Evolutionary conservation across 2,113 vertebrate genomes (phyloP).

Genomic region (Microcebus jonahi): DNA sequence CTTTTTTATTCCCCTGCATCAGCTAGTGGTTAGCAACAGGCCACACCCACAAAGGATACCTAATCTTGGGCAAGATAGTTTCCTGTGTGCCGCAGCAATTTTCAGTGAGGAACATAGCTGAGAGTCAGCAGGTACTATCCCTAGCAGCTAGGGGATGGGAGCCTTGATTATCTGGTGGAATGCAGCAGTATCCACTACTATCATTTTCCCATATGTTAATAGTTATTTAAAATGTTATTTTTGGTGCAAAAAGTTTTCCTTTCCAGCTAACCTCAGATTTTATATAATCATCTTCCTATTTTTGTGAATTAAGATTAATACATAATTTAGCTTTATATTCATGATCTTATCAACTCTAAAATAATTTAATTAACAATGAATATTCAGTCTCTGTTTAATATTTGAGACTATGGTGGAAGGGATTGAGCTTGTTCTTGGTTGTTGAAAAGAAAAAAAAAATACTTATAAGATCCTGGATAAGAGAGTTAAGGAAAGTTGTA

Average conservation of each 20-base stretch:
- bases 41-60: too few species aligned
- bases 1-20: background rate
- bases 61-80: background rate
- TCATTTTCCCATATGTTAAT: background rate
- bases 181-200: background rate
- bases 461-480: background rate
- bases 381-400: background rate
- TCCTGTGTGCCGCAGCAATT: too few species aligned
- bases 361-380: background rate
- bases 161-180: background rate
- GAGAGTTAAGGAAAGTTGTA: background rate
- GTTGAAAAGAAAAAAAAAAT: background rate
- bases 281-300: background rate
- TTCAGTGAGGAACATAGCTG: too few species aligned
- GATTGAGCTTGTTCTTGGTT: rapidly evolving
- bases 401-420: background rate
- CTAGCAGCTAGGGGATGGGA: background rate
- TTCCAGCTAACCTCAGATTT: background rate
- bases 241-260: background rate
- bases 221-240: background rate
- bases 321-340: background rate
- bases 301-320: background rate
- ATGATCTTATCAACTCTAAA: background rate
- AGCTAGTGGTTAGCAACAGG: background rate
- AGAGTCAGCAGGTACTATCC: background rate